phyloP scores from a whole-genome alignment of 2,113 vertebrate species.

The Phylloscopus whistleri region DNA sequence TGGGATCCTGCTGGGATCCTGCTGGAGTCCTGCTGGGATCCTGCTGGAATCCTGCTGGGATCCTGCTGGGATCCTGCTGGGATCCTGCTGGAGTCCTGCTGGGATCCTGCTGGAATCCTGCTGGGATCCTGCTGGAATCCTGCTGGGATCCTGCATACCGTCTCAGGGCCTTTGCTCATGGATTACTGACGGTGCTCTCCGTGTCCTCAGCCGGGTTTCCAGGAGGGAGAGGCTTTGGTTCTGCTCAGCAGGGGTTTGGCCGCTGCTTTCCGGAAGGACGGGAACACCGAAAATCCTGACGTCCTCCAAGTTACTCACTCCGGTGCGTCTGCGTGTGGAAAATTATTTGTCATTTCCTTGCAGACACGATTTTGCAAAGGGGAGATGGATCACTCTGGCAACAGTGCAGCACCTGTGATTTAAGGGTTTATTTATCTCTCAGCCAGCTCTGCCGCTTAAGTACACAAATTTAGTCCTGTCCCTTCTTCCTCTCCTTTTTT shows the following conservation, averaged over 20 bases:
- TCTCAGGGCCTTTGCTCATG: conserved; percentile 6
- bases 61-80: no score
- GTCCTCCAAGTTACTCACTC: conserved; percentile 28
- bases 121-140: background rate
- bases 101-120: background rate
- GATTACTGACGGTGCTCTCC: background rate
- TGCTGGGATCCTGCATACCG: background rate
- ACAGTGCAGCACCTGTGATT: background rate
- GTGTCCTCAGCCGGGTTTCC: background rate
- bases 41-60: no score
- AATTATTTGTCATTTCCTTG: conserved; percentile 52
- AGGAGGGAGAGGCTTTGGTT: background rate
- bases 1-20: no score
- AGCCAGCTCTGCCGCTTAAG: background rate
- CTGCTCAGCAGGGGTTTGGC: background rate
- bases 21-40: no score
- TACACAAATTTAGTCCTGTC: background rate
- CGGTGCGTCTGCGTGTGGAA: background rate
- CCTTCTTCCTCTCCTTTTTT: conserved; percentile 13
- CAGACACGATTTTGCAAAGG: conserved; percentile 31
- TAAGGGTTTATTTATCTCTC: conserved; percentile 51
- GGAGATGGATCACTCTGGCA: conserved; percentile 30
- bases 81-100: background rate
- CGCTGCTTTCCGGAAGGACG: background rate
- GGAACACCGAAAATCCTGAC: background rate